phyloP scores from a whole-genome alignment of 2,888 invertebrate genomes.

The Sinotaia quadrata region DNA sequence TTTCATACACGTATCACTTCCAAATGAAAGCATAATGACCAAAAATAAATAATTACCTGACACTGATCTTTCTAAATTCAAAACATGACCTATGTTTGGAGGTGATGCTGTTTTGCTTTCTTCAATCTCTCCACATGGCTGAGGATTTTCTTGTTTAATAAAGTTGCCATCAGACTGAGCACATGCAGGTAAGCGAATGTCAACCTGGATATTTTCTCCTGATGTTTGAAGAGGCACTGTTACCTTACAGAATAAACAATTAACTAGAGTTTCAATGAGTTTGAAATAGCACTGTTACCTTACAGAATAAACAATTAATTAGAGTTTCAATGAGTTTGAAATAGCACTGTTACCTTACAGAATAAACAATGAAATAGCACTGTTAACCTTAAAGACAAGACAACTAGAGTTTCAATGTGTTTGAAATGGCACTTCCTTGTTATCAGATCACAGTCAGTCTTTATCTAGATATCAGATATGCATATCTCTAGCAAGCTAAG shows the following conservation, averaged over 20 bases:
- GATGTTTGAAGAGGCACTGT: constrained; percentile 38
- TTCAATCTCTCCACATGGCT: neutral
- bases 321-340: too few species aligned
- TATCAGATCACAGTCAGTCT: too few species aligned
- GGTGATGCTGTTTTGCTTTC: constrained; percentile 19
- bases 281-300: constrained; percentile 45
- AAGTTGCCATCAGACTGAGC: neutral
- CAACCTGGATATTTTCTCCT: constrained; percentile 37
- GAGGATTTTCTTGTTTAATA: too few species aligned
- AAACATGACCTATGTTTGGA: constrained; percentile 15
- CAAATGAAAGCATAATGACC: too few species aligned
- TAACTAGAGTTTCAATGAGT: too few species aligned
- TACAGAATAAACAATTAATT: constrained; percentile 25
- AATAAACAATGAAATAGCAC: constrained; percentile 41
- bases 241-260: constrained; percentile 39
- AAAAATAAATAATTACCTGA: too few species aligned
- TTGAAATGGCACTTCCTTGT: constrained; percentile 44
- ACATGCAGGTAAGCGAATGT: constrained; percentile 39
- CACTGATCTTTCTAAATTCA: constrained; percentile 39
- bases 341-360: constrained; percentile 43
- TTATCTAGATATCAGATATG: too few species aligned
- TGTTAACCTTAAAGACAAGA: too few species aligned
- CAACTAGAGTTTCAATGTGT: too few species aligned
- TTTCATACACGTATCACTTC: too few species aligned
- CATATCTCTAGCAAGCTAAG: too few species aligned